These are phyloP conservation scores for Microctonus aethiopoides DNA, from an alignment of 2,888 invertebrate species.

Conservation along the genomic window DNA sequence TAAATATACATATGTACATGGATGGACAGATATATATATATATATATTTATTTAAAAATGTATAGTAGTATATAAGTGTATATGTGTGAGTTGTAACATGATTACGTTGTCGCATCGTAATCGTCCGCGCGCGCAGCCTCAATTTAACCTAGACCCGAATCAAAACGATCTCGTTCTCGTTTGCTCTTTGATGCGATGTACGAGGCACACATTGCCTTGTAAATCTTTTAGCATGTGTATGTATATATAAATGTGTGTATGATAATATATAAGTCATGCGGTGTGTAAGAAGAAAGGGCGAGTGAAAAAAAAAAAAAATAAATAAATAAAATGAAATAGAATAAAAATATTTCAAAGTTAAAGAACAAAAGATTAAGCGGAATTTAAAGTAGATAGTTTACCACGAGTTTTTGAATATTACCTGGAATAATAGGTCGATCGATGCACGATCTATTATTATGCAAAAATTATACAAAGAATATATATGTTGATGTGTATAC, in stretches of 20 bases:
- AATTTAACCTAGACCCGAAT: constrained; percentile 36
- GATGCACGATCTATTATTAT: constrained; percentile 36
- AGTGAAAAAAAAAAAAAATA: neutral
- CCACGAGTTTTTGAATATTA: constrained; percentile 7
- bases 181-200: neutral
- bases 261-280: neutral
- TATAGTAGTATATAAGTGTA: too few species aligned
- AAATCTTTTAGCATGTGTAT: constrained; percentile 12
- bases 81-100: neutral
- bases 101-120: constrained; percentile 20
- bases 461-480: constrained; percentile 32
- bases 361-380: constrained; percentile 5
- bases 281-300: neutral
- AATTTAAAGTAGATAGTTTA: neutral
- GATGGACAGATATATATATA: too few species aligned
- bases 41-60: neutral
- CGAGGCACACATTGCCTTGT: constrained; percentile 7
- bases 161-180: constrained; percentile 28
- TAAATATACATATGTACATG: constrained; percentile 2
- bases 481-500: too few species aligned
- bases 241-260: neutral
- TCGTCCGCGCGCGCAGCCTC: constrained; percentile 15
- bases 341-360: neutral
- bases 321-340: neutral
- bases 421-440: constrained; percentile 34